Conservation (phyloP, 2,888 invertebrate genomes). For the Noctua fimbriata region DNA sequence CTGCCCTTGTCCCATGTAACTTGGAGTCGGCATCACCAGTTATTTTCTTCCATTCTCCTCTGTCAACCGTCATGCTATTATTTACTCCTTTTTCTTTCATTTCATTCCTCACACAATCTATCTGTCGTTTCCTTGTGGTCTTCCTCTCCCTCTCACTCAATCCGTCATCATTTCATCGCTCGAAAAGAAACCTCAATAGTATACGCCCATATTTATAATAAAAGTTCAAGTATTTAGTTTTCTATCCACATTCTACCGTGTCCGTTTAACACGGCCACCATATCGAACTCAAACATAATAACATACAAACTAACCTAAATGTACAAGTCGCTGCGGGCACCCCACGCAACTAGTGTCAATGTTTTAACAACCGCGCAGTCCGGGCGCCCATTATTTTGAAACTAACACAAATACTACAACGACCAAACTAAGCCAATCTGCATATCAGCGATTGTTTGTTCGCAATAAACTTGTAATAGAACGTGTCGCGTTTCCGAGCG, state of each 20-base stretch:
- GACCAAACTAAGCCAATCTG: slow-evolving; percentile 62
- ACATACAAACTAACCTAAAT: slow-evolving; percentile 36
- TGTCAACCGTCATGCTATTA: no score
- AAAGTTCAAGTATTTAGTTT: neutral
- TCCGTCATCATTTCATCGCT: no score
- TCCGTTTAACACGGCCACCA: neutral
- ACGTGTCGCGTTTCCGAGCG: slow-evolving; percentile 71
- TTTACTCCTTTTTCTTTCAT: no score
- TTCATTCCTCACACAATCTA: no score
- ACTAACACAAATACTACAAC: slow-evolving; percentile 54
- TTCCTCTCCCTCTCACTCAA: no score
- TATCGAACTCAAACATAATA: slow-evolving; percentile 10
- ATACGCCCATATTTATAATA: neutral
- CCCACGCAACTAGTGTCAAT: slow-evolving; percentile 58
- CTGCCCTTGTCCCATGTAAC: no score
- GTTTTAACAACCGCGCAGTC: slow-evolving; percentile 16
- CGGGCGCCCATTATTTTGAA: slow-evolving; percentile 56
- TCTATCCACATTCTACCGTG: neutral
- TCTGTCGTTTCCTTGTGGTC: no score
- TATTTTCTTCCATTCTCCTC: no score
- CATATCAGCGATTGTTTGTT: slow-evolving; percentile 63
- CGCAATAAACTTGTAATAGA: slow-evolving; percentile 61
- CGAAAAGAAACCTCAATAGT: neutral
- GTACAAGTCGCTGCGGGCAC: slow-evolving; percentile 29
- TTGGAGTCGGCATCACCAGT: no score